Base-by-base conservation (phyloP, 2,888 invertebrate species). In the Troides helena region DNA sequence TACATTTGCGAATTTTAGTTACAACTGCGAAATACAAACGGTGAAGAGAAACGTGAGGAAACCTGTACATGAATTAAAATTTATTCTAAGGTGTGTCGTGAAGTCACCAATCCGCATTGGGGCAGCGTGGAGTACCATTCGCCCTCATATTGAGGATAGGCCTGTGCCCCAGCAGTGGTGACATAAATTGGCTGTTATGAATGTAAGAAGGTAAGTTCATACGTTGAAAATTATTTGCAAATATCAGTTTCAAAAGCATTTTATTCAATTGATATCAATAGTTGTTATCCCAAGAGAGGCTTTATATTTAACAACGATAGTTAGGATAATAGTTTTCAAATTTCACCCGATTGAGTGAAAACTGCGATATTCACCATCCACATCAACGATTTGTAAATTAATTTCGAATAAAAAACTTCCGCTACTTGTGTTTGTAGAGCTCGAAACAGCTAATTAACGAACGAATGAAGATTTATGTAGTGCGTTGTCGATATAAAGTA, bases 401-500 rank as follows among this genome's bases (percentile, higher is more conserved):
- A 70, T 66, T 63, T 62, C 36, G 72, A 75, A 77, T 74, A 75
- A 68, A 72, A 58, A 67, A 75, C 72, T 71, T 72, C 69, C 75
- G 72, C 70, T 46, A 62, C 63, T 59, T 53, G 23, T 67, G 63
- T 70, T 70, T 67, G 63, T 63, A 63, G 70, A 70, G 56, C 75
- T 78, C 76, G 80, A 81, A 85, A 84, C 83, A 84, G 80, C 85
- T 85, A 91, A 92, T 92, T 91, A 92, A 88, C 85, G 78, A 81
- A 84, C 82, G 87, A 89, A 91, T 90, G 86, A 89, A 90, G 89
- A 92, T 92, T 92, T 92, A 92, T 90, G 89, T 90, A 78, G 84
- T 89, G 90, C 88, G 85, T 89, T 91, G 90, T 92, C 92, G 90
- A 92, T 92, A 89, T 91, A 91, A 90, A 92, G 90, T 90, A 90